These are phyloP conservation scores for Ailuropoda melanoleuca DNA, from an alignment of 2,113 vertebrate genomes.

Conservation along the genomic window DNA sequence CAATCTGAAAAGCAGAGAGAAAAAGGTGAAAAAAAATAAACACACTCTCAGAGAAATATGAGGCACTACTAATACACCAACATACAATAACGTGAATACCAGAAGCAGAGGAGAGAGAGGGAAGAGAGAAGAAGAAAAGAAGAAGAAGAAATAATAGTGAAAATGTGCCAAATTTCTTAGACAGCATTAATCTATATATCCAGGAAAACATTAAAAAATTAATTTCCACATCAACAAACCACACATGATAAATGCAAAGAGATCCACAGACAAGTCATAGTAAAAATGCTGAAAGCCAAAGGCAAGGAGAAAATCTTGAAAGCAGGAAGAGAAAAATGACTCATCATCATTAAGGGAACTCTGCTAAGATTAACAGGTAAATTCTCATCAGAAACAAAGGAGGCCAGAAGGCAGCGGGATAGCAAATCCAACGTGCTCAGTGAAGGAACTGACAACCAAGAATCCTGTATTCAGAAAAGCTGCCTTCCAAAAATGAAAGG, in stretches of 20 bases:
- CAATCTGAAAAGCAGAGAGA: neutral
- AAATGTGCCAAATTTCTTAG: neutral
- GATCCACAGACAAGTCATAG: neutral
- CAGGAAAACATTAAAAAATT: neutral
- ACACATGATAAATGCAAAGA: neutral
- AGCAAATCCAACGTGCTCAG: neutral
- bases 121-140: neutral
- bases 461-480: neutral
- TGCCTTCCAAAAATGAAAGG: neutral
- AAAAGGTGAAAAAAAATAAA: neutral
- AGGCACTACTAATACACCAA: neutral
- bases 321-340: neutral
- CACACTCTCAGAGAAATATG: neutral
- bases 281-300: neutral
- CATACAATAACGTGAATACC: neutral
- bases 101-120: neutral
- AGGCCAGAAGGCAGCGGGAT: neutral
- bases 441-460: neutral
- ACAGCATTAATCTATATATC: neutral
- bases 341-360: neutral
- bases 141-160: neutral
- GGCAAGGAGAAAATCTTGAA: neutral
- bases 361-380: neutral
- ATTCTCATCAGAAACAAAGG: neutral
- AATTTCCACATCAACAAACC: neutral